These are phyloP conservation scores for Trogon melanurus DNA, from an alignment of 2,113 vertebrate genomes.

Conservation along the genomic window DNA sequence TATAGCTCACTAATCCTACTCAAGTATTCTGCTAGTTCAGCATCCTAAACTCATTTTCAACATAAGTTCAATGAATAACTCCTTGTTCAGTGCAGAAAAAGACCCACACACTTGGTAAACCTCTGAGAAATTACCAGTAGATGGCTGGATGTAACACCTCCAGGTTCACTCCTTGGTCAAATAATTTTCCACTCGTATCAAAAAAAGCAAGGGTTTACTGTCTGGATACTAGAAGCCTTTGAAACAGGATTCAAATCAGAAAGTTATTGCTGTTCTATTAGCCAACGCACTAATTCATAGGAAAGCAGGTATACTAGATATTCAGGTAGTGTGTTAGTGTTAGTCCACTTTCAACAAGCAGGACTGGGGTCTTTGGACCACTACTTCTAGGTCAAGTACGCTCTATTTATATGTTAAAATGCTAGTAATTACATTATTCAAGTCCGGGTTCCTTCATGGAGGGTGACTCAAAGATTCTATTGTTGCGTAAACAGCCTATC, in stretches of 20 bases:
- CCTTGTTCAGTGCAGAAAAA: conserved; percentile 1
- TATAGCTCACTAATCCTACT: conserved; percentile 11
- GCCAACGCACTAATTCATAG: neutral
- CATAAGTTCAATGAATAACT: neutral
- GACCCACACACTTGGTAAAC: neutral
- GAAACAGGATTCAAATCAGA: neutral
- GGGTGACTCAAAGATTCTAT: neutral
- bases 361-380: neutral
- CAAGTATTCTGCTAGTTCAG: conserved; percentile 18
- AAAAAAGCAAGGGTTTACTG: neutral
- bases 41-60: neutral
- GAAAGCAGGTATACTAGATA: neutral
- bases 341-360: neutral
- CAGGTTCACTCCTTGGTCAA: neutral
- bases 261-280: conserved; percentile 23
- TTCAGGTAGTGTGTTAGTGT: neutral
- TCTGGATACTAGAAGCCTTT: neutral
- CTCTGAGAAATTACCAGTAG: neutral
- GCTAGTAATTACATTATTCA: conserved; percentile 7
- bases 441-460: neutral
- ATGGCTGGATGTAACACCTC: neutral
- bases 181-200: neutral
- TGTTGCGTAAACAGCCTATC: neutral
- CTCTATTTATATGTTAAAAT: conserved; percentile 2
- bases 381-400: conserved; percentile 1